Conservation (phyloP, 2,888 invertebrate genomes). For the Drosophila atroscutellata region DNA sequence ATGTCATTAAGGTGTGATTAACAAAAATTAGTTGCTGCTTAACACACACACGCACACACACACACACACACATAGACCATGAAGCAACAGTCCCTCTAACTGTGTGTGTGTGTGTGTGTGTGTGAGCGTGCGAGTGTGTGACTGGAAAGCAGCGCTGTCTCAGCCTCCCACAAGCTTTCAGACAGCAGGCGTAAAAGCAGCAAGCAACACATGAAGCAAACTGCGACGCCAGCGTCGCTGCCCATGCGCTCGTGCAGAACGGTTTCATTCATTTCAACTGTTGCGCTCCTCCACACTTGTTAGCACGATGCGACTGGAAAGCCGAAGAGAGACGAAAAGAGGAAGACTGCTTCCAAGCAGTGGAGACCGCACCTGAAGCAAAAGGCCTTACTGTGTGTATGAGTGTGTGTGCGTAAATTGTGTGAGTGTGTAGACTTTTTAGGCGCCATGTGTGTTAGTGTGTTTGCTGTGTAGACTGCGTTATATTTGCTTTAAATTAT, state of each 20-base stretch:
- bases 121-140: not conserved
- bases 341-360: conserved; percentile 36
- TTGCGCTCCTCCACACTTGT: conserved; percentile 83
- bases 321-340: conserved; percentile 10
- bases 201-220: conserved; percentile 66
- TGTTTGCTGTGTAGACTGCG: conserved; percentile 68
- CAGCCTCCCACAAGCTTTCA: conserved; percentile 19
- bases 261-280: conserved; percentile 81
- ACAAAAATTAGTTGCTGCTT: conserved; percentile 79
- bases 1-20: conserved; percentile 78
- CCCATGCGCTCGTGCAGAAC: conserved; percentile 31
- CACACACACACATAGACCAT: conserved; percentile 4
- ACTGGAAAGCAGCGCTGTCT: conserved; percentile 15
- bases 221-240: conserved; percentile 32
- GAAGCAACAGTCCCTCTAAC: conserved; percentile 60
- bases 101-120: not conserved
- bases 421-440: conserved; percentile 43
- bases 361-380: conserved; percentile 37
- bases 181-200: conserved; percentile 48
- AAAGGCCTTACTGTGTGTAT: conserved; percentile 8
- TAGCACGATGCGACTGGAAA: conserved; percentile 69
- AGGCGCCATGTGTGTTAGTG: conserved; percentile 32
- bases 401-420: not conserved
- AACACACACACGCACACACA: conserved; percentile 39
- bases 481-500: conserved; percentile 76